Evolutionary conservation across 2,113 vertebrate species (phyloP), one percentile per base, ranked within the genome.

Genomic region (Etheostoma cragini): DNA sequence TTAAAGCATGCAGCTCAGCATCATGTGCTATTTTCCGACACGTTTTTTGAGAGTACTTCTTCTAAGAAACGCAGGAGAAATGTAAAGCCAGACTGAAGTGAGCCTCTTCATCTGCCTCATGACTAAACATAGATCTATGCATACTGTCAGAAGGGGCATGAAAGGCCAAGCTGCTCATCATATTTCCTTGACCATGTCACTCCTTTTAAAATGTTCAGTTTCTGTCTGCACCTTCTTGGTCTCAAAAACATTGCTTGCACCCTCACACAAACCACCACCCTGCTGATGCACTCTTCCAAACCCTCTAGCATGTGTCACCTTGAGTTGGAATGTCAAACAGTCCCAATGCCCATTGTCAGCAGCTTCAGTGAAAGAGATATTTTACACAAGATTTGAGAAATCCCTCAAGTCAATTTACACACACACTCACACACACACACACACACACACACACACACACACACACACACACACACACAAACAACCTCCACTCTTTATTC

Each of bases 221-320:
- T 62, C 57, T 50, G 42, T 76, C 13, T 42, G 17, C 45, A 8
- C 50, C 35, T 66, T 72, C 60, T 58, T 49, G 52, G 16, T 58
- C 17, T 69, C 46, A 22, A 17, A 33, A 50, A 16, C 12, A 17
- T 7, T 47, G 38, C 47, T 19, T 69, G 19, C 24, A 46, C 5
- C 61, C 46, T 24, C n/a, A 33, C 61, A 46, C 57, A 72, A 8
- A 57, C 65, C 3, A 45, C 88, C 92, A 86, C 91, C 92, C 89
- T 71, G 5, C 72, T 63, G 19, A 60, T 84, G 73, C 19, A 4
- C 79, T 75, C 61, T 14, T 42, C 80, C 88, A 85, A 92, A 87
- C 84, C 87, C 50, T 80, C 26, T 22, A 90, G 88, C 91, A 93
- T 90, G 86, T 92, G 81, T 90, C 92, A 81, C 92, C 87, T 91